Evolutionary conservation across 1,140 invertebrate genomes (phyloP).

Genomic region (Vanessa tameamea): DNA sequence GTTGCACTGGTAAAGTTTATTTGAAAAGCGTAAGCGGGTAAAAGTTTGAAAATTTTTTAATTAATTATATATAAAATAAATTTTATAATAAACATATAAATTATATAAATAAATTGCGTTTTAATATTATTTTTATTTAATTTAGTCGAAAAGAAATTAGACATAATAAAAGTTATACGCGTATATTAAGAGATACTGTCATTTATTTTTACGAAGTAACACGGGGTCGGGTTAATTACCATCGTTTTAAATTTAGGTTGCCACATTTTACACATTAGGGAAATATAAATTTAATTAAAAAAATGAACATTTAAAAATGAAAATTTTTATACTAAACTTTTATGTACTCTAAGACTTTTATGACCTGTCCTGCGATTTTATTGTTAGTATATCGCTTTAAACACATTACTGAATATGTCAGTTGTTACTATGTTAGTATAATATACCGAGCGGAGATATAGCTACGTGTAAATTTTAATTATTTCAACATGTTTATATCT

Average conservation of each 20-base stretch:
- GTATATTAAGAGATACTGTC: background rate
- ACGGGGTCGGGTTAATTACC: constrained; percentile 29
- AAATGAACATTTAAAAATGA: constrained; percentile 27
- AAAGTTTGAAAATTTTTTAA: background rate
- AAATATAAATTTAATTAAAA: constrained; percentile 35
- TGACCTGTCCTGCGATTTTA: background rate
- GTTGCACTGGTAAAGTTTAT: constrained; percentile 20
- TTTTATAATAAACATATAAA: no score
- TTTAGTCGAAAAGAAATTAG: background rate
- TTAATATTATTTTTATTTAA: no score
- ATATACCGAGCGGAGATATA: no score
- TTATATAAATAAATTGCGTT: no score
- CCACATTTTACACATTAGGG: constrained; percentile 30
- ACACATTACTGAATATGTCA: background rate
- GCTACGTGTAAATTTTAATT: background rate
- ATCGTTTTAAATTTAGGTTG: constrained; percentile 36
- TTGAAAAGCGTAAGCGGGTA: constrained; percentile 1
- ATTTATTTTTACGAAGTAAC: constrained; percentile 22
- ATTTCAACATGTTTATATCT: background rate
- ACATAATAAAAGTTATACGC: background rate
- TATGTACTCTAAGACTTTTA: constrained; percentile 15
- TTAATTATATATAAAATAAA: no score
- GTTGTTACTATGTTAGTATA: background rate
- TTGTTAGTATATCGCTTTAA: background rate
- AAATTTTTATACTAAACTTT: constrained; percentile 23